Base-by-base conservation (phyloP, 2,888 invertebrate genomes). In the Silvanus unidentatus region DNA sequence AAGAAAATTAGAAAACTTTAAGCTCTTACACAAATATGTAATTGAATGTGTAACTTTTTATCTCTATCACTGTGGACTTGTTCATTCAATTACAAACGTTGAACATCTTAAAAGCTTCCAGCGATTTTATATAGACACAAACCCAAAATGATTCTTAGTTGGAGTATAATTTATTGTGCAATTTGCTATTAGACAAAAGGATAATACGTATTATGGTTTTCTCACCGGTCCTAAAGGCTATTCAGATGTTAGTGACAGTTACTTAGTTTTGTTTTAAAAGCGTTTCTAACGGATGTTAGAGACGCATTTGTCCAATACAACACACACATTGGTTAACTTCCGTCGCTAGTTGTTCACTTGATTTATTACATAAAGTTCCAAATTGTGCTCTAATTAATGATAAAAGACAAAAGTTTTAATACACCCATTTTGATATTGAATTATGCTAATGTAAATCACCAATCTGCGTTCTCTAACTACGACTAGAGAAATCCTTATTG, bases 171-270 rank as follows among this genome's bases (percentile, higher is more conserved):
- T 32, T 32, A 32, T 5, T 32, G n/a, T 32, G 4, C n/a, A 5
- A 4, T 12, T 4, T n/a, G 5, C 4, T 32, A 11, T 32, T n/a
- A 32, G n/a, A 32, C 32, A 32, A 32, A 32, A 32, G 32, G 32
- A 32, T 22, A 32, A 11, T n/a, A 11, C 5, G 3, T 12, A 32
- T 32, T 5, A 32, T 32, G 12, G 32, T 5, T 32, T 13, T 12
- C 6, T 12, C 37, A 37, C 15, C 22, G 22, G 22, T 15, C 37
- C 37, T 16, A 37, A 16, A 37, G 37, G 37, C 37, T n/a, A 37
- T 37, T 37, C 37, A 16, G 37, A 37, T 37, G 37, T 37, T 37
- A 16, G 16, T 37, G 37, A 37, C 37, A 37, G 37, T 37, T 13
- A 37, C 37, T 37, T 37, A 12, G 37, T 6, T 37, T 15, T 37